Conservation (phyloP, 2,113 vertebrate species). For the Engraulis encrasicolus region DNA sequence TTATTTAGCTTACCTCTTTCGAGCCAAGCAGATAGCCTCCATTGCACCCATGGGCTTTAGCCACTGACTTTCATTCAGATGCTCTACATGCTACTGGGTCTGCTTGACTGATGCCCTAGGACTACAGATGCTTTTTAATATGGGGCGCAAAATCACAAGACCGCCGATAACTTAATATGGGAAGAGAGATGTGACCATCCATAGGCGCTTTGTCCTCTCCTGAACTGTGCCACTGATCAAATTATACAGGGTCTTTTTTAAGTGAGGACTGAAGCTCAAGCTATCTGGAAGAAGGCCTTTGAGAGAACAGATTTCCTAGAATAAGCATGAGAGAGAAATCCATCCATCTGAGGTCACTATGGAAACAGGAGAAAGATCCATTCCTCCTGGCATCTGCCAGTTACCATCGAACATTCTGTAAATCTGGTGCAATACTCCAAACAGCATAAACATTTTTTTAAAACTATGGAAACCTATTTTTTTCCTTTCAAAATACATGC, state of each 20-base stretch:
- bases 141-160: not conserved
- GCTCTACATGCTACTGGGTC: not conserved
- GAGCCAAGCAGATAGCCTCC: not conserved
- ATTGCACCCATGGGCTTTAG: not conserved
- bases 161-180: not conserved
- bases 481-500: not conserved
- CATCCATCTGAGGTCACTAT: constrained; percentile 41
- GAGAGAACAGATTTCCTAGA: not conserved
- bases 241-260: not conserved
- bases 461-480: not conserved
- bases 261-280: not conserved
- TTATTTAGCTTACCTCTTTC: not conserved
- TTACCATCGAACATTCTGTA: not conserved
- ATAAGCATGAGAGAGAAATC: not conserved
- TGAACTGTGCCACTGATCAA: not conserved
- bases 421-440: no score
- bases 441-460: no score
- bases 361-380: constrained; percentile 45
- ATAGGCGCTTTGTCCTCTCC: not conserved
- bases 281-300: not conserved
- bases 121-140: not conserved
- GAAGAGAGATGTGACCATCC: not conserved
- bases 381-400: not conserved
- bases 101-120: not conserved
- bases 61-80: not conserved